Percentiles rank a stretch among this genome's conserved stretches.
Conservation (phyloP, 2,888 invertebrate species). For the Tortrix viridana region DNA sequence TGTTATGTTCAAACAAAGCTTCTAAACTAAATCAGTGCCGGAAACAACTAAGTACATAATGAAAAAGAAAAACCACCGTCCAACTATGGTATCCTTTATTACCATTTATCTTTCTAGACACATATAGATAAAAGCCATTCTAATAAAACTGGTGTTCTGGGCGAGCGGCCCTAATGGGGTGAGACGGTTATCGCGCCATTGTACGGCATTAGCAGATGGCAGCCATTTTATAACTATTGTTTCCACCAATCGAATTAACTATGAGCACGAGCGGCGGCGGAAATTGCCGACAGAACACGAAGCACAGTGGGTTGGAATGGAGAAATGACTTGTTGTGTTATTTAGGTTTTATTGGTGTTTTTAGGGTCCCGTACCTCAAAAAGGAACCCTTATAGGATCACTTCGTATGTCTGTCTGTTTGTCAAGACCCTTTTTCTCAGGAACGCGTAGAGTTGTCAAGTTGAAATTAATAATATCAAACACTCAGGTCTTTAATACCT, state of each 20-base stretch:
- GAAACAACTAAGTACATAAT: not conserved
- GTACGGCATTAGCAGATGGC: slow-evolving; percentile 39
- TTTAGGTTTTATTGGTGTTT: not conserved
- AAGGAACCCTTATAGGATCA: too few relatives aligned
- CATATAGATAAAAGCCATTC: slow-evolving; percentile 34
- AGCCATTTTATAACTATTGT: slow-evolving; percentile 45
- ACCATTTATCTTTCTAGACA: slow-evolving; percentile 18
- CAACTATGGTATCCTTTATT: slow-evolving; percentile 33
- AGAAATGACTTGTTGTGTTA: slow-evolving; percentile 9
- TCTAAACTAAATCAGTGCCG: too few relatives aligned
- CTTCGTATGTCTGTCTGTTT: too few relatives aligned
- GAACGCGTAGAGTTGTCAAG: too few relatives aligned
- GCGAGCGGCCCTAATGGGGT: slow-evolving; percentile 43
- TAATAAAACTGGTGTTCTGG: slow-evolving; percentile 35
- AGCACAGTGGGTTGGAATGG: slow-evolving; percentile 3
- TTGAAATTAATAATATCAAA: too few relatives aligned
- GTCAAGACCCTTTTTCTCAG: too few relatives aligned
- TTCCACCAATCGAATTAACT: slow-evolving; percentile 41
- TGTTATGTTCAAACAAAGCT: too few relatives aligned
- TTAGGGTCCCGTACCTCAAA: too few relatives aligned
- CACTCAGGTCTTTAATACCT: too few relatives aligned
- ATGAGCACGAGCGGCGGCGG: slow-evolving; percentile 13
- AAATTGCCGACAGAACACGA: slow-evolving; percentile 19
- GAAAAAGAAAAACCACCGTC: slow-evolving; percentile 11
- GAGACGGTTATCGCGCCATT: slow-evolving; percentile 46